Evolutionary conservation across 1,140 invertebrate species (phyloP).

Genomic region (Choristoneura fumiferana): DNA sequence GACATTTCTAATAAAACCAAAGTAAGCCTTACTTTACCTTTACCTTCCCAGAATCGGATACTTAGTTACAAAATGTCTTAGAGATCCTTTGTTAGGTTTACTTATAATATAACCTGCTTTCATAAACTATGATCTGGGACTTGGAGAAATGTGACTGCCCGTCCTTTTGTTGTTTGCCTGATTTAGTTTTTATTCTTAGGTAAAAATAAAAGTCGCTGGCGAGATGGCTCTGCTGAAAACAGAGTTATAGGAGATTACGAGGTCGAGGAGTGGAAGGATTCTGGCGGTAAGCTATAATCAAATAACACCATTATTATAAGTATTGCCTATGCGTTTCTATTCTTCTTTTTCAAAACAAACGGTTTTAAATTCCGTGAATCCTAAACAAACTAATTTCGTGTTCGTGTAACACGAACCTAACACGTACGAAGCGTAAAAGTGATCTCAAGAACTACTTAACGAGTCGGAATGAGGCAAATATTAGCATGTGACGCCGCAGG

Average conservation of each 20-base stretch:
- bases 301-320: too few species aligned
- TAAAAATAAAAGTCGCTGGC: conserved; percentile 67
- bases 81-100: too few species aligned
- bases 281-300: conserved; percentile 62
- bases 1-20: conserved; percentile 7
- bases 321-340: too few species aligned
- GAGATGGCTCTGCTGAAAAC: conserved; percentile 70
- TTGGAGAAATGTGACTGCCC: too few species aligned
- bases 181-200: conserved; percentile 41
- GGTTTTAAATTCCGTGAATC: too few species aligned
- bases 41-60: not conserved
- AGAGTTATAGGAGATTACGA: conserved; percentile 79
- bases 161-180: too few species aligned
- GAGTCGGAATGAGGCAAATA: not conserved
- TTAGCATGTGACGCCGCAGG: not conserved
- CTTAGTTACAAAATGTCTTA: too few species aligned
- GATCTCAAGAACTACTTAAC: not conserved
- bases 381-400: too few species aligned
- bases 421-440: conserved; percentile 1
- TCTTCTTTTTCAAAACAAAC: too few species aligned
- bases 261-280: conserved; percentile 80
- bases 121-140: too few species aligned
- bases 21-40: not conserved
- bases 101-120: too few species aligned
- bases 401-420: not conserved